These are phyloP conservation scores for Eustalomyia histrio DNA, from an alignment of 2,888 invertebrate genomes.

Conservation along the genomic window DNA sequence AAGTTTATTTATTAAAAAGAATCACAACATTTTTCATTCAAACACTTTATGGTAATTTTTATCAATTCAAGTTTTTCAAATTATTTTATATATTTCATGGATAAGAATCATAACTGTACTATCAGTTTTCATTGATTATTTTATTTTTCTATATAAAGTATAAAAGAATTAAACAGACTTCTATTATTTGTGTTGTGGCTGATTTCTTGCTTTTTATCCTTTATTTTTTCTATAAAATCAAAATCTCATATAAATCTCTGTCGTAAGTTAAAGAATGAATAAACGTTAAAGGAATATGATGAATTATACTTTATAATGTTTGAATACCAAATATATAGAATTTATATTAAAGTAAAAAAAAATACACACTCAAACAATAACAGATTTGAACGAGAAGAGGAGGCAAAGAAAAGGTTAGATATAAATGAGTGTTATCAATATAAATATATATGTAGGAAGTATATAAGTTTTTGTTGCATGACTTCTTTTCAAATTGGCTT, in stretches of 20 bases:
- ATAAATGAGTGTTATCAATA: slow-evolving; percentile 1
- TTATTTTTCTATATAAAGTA: too few species aligned
- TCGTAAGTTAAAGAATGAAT: slow-evolving; percentile 28
- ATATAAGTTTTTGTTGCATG: neutral
- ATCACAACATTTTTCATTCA: too few species aligned
- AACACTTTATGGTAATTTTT: too few species aligned
- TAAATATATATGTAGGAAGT: neutral
- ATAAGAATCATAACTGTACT: neutral
- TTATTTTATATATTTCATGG: too few species aligned
- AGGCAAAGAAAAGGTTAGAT: neutral
- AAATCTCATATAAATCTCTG: slow-evolving; percentile 25
- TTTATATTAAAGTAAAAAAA: neutral
- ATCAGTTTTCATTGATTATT: slow-evolving; percentile 23
- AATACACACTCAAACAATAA: neutral
- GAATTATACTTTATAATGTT: slow-evolving; percentile 40
- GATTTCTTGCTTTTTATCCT: slow-evolving; percentile 25
- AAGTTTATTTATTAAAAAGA: too few species aligned
- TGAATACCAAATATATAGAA: neutral
- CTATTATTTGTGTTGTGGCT: slow-evolving; percentile 34
- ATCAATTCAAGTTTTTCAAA: too few species aligned
- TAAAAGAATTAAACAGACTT: too few species aligned
- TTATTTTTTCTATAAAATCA: neutral
- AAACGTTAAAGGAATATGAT: slow-evolving; percentile 29
- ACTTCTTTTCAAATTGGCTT: neutral
- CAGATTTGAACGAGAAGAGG: neutral